Conservation (phyloP, 2,113 vertebrate species). For the Poeciliopsis retropinna region DNA sequence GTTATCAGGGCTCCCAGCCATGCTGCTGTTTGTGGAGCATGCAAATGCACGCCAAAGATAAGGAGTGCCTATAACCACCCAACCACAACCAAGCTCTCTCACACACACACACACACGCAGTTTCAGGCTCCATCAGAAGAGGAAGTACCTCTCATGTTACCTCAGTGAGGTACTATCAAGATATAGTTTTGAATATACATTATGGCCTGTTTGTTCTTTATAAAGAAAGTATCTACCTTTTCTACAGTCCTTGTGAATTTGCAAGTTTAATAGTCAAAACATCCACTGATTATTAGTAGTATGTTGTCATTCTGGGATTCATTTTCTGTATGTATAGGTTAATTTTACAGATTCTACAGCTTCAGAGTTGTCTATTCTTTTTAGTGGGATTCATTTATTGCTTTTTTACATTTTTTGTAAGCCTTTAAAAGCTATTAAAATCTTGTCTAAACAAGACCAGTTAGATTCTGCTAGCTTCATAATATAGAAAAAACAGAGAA, state of each 20-base stretch:
- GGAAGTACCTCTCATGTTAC: conserved; percentile 11
- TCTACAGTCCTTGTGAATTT: too few relatives aligned
- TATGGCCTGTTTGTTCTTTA: background rate
- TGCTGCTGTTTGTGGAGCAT: conserved; percentile 20
- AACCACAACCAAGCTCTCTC: conserved; percentile 5
- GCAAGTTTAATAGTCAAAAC: background rate
- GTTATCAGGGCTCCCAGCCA: conserved; percentile 30
- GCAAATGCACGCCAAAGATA: conserved; percentile 36
- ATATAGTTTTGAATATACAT: conserved; percentile 40
- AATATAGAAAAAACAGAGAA: too few relatives aligned
- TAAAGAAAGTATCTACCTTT: background rate
- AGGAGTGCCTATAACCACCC: conserved; percentile 13
- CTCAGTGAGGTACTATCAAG: conserved; percentile 21
- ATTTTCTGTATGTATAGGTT: too few relatives aligned
- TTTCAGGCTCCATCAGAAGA: conserved; percentile 19
- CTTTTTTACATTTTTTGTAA: too few relatives aligned
- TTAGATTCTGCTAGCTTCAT: too few relatives aligned
- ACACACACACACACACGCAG: background rate
- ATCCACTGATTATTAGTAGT: too few relatives aligned
- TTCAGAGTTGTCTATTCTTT: too few relatives aligned
- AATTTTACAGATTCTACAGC: too few relatives aligned
- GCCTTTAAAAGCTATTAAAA: too few relatives aligned
- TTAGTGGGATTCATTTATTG: too few relatives aligned
- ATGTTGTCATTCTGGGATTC: too few relatives aligned
- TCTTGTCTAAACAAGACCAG: too few relatives aligned